phyloP scores from a whole-genome alignment of 2,113 vertebrate species.

The Prolemur simus region DNA sequence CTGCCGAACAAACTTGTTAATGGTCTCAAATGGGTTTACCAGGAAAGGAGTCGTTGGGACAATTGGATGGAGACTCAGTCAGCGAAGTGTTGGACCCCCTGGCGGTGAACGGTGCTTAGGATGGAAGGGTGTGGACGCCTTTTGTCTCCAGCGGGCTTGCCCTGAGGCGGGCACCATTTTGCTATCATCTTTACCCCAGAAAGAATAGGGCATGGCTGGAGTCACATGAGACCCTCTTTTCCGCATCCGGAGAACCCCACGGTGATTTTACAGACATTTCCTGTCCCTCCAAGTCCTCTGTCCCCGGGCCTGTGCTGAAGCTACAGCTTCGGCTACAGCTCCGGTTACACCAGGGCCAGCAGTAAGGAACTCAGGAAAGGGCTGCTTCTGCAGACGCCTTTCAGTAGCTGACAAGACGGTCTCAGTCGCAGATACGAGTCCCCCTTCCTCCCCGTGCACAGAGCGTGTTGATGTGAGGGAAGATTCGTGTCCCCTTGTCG shows the following conservation, averaged over 20 bases:
- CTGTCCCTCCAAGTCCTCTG: not conserved
- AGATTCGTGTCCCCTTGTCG: not conserved
- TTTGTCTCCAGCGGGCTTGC: not conserved
- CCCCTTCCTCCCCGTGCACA: not conserved
- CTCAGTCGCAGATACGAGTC: not conserved
- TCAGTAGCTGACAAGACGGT: not conserved
- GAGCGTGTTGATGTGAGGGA: rapidly evolving
- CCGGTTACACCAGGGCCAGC: not conserved
- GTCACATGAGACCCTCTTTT: not conserved
- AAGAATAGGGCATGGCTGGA: not conserved
- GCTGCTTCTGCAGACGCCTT: not conserved
- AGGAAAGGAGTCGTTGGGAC: not conserved
- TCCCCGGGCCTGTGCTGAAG: not conserved
- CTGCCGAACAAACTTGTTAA: not conserved
- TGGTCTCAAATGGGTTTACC: not conserved
- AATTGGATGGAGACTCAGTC: not conserved
- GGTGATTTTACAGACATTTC: not conserved
- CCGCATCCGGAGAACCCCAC: not conserved
- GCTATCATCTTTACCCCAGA: not conserved
- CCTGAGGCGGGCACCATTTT: not conserved
- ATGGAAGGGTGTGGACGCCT: rapidly evolving
- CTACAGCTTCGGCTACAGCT: rapidly evolving
- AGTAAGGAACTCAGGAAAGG: not conserved
- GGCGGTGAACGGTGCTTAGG: rapidly evolving
- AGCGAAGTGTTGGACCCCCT: not conserved